Conservation (phyloP, 2,113 vertebrate genomes). For the Onychostoma macrolepis region DNA sequence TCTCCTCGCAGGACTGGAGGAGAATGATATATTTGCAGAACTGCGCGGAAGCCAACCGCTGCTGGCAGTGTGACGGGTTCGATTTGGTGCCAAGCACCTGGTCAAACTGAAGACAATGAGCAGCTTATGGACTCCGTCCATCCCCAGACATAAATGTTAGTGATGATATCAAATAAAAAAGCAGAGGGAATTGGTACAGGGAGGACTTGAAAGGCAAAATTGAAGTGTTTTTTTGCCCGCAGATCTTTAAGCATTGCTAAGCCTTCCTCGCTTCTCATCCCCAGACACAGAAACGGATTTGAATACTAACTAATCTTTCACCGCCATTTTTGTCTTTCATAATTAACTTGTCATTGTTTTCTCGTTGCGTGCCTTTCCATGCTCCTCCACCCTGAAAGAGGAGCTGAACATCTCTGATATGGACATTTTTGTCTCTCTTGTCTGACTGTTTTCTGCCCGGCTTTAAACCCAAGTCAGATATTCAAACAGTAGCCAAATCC, state of each 20-base stretch:
- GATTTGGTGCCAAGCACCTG: conserved; percentile 79
- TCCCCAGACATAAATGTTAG: conserved; percentile 65
- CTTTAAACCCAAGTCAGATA: conserved; percentile 15
- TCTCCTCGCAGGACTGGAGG: conserved; percentile 57
- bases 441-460: background rate
- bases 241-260: conserved; percentile 48
- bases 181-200: conserved; percentile 64
- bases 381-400: conserved; percentile 33
- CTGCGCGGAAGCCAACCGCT: conserved; percentile 70
- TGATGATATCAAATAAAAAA: conserved; percentile 68
- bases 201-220: conserved; percentile 69
- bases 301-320: conserved; percentile 54
- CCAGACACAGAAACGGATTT: conserved; percentile 57
- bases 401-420: conserved; percentile 41
- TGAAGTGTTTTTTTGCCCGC: conserved; percentile 54
- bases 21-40: conserved; percentile 70
- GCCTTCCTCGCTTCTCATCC: conserved; percentile 51
- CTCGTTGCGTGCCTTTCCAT: conserved; percentile 33
- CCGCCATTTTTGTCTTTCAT: conserved; percentile 54
- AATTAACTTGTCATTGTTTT: conserved; percentile 60
- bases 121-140: conserved; percentile 75
- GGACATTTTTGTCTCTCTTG: conserved; percentile 38
- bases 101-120: conserved; percentile 80
- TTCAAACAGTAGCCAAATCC: conserved; percentile 25
- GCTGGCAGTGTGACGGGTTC: conserved; percentile 69